Conservation (phyloP, 2,113 vertebrate species). For the Astur gentilis region DNA sequence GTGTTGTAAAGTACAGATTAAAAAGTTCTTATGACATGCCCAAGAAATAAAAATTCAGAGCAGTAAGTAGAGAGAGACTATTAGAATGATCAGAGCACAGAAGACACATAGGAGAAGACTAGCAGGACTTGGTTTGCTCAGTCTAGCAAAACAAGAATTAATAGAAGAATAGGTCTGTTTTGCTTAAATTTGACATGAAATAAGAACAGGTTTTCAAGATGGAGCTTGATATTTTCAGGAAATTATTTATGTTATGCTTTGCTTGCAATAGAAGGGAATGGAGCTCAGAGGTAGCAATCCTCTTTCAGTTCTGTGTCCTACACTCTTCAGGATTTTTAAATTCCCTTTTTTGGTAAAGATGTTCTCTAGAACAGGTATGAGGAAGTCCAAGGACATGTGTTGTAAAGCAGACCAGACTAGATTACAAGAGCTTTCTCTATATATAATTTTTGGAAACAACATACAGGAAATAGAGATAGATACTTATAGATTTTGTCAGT, state of each 20-base stretch:
- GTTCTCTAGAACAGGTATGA: neutral
- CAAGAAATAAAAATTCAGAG: neutral
- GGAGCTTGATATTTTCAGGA: neutral
- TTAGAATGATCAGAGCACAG: neutral
- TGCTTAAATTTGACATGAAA: neutral
- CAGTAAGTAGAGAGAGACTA: neutral
- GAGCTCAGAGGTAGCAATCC: neutral
- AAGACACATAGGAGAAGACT: neutral
- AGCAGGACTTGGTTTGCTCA: fast-evolving
- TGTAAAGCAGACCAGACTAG: neutral
- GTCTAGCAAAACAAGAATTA: neutral
- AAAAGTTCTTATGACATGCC: neutral
- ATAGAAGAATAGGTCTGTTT: fast-evolving
- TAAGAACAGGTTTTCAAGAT: neutral
- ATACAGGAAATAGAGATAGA: neutral
- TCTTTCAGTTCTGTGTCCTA: neutral
- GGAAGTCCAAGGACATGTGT: neutral
- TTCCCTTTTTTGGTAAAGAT: neutral
- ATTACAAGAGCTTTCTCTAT: neutral
- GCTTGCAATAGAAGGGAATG: neutral
- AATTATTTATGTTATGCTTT: neutral
- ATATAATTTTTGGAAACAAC: neutral
- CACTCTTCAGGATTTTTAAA: neutral
- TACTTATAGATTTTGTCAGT: neutral
- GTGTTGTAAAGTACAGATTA: neutral